Conservation (phyloP, 2,888 invertebrate genomes). For the Macaria notata region DNA sequence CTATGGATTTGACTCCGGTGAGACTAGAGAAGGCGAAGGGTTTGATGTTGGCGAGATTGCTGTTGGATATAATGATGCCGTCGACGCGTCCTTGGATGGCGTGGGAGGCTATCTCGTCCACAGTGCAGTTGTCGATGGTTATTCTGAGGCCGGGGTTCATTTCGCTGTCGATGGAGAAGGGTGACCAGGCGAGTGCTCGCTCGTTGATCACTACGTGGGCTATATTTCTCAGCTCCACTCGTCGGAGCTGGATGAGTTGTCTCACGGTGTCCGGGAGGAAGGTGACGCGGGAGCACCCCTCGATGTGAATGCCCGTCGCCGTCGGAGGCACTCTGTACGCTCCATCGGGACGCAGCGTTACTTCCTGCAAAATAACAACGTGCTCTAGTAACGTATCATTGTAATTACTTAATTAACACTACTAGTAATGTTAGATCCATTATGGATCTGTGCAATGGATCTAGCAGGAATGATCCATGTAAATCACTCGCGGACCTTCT, state of each 20-base stretch:
- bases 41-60: conserved; percentile 83
- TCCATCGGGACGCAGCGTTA: conserved; percentile 82
- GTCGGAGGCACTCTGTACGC: conserved; percentile 76
- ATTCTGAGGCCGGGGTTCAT: conserved; percentile 84
- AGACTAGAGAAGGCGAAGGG: conserved; percentile 90
- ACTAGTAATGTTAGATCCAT: too few relatives aligned
- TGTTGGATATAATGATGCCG: conserved; percentile 84
- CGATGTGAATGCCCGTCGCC: conserved; percentile 83
- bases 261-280: conserved; percentile 83
- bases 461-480: too few relatives aligned
- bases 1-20: conserved; percentile 84
- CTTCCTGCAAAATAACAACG: conserved; percentile 66
- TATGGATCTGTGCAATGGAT: too few relatives aligned
- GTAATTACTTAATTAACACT: too few relatives aligned
- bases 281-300: conserved; percentile 84
- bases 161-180: conserved; percentile 82
- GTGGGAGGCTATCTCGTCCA: conserved; percentile 80
- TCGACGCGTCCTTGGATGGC: conserved; percentile 88
- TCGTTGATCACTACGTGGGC: conserved; percentile 83
- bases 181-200: conserved; percentile 83
- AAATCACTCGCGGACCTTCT: too few relatives aligned
- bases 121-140: conserved; percentile 72
- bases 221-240: conserved; percentile 84
- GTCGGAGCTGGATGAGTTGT: conserved; percentile 83
- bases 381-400: too few relatives aligned